These are phyloP conservation scores for Mercenaria mercenaria DNA, from an alignment of 1,140 invertebrate genomes.

Conservation along the genomic window DNA sequence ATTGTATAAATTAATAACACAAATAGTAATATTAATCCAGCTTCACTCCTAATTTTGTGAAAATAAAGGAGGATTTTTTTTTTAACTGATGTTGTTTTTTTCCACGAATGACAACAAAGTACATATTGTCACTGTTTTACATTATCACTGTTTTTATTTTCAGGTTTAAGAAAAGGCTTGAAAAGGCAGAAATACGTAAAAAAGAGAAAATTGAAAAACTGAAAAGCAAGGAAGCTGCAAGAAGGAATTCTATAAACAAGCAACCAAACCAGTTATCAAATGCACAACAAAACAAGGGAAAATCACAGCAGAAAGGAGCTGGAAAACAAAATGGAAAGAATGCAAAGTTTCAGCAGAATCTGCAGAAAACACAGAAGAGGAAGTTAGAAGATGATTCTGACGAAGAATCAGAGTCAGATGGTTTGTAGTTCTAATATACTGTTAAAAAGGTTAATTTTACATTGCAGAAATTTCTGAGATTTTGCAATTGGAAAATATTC, in stretches of 20 bases:
- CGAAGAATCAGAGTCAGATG: constrained; percentile 17
- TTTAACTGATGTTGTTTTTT: too few relatives aligned
- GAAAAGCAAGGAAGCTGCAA: background rate
- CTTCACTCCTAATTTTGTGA: too few relatives aligned
- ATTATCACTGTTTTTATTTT: too few relatives aligned
- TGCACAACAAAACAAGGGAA: background rate
- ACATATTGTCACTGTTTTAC: too few relatives aligned
- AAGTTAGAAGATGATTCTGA: constrained; percentile 38
- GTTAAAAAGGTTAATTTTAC: background rate
- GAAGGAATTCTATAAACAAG: background rate
- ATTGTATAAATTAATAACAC: too few relatives aligned
- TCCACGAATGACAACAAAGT: too few relatives aligned
- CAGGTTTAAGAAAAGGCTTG: constrained; percentile 31
- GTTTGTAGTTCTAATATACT: background rate
- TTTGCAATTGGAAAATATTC: too few relatives aligned
- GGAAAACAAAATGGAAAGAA: background rate
- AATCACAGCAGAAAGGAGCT: background rate
- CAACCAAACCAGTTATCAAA: background rate
- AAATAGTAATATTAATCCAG: too few relatives aligned
- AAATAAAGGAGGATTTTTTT: too few relatives aligned
- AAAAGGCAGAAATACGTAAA: constrained; percentile 18
- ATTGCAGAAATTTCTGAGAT: too few relatives aligned
- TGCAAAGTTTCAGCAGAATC: background rate
- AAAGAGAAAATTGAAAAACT: constrained; percentile 27
- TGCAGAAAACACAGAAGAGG: background rate